Base-by-base conservation (phyloP, 2,888 invertebrate genomes). In the Apomyelois bistriatella region DNA sequence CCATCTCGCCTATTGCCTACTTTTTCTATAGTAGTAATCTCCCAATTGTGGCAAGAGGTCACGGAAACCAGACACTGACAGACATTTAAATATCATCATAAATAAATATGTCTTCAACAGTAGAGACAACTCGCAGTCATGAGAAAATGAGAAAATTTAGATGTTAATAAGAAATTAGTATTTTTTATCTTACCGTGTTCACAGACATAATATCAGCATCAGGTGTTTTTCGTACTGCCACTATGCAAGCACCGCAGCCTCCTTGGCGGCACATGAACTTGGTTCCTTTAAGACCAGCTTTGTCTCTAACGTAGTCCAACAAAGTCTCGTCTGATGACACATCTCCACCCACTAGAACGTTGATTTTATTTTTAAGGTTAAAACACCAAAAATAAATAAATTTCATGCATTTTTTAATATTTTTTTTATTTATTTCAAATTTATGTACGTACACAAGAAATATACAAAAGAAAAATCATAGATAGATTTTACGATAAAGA, bases 201-300 rank as follows among this genome's bases (percentile, higher is more conserved):
- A 94, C 92, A 15, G 93, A 89, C 79, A 85, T 43, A 72, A 82
- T 56, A 64, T 72, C 56, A 67, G 68, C 56, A 55, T 64, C 57
- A 60, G 79, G 56, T 64, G 76, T 40, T 53, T 67, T 53, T 61
- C 76, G 63, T 68, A 80, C 85, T 3, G 83, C 76, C 13, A 92
- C 92, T 7, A 92, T 82, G 64, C 94, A 94, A 1, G 91, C 90
- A 0, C 94, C 94, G 61, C 94, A 94, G 2, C 94, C 94, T 0
- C 93, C 94, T 70, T 94, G 94, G 10, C 86, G 82, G 58, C 94
- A 94, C 93, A 94, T 93, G 55, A 82, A 87, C 76, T 94, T 94
- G 4, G 94, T 94, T 8, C 94, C 94, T 10, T 88, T 92, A 1
- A 73, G 49, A 90, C 85, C 22, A 91, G 79, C 52, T 76, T 62